phyloP scores from a whole-genome alignment of 1,140 invertebrate species.

The Helicoverpa armigera region DNA sequence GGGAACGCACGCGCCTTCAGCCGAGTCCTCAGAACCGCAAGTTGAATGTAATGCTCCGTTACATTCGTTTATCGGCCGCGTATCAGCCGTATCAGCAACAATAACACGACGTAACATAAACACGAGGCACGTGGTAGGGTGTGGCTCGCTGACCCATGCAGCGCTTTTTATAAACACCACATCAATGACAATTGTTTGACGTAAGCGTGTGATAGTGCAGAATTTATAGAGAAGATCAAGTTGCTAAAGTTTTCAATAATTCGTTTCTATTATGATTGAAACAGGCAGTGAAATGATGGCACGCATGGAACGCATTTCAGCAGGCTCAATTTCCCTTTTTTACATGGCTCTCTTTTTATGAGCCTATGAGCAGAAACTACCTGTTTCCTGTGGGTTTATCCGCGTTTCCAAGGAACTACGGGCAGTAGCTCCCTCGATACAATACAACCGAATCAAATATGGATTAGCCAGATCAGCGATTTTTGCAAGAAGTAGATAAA shows the following conservation, averaged over 20 bases:
- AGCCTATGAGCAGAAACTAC: no score
- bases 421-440: no score
- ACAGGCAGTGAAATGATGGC: no score
- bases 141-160: conserved; percentile 44
- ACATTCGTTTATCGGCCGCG: not conserved
- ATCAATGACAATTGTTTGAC: conserved; percentile 30
- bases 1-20: not conserved
- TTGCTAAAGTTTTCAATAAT: not conserved
- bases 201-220: not conserved
- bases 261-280: not conserved
- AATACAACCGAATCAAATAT: no score
- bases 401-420: no score
- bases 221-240: not conserved
- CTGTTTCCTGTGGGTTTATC: no score
- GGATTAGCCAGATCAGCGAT: no score
- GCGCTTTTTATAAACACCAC: conserved; percentile 36
- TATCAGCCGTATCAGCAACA: conserved; percentile 18
- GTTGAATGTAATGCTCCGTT: not conserved
- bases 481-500: no score
- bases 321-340: no score
- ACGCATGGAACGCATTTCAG: no score
- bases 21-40: not conserved
- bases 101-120: conserved; percentile 27
- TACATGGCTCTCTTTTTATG: no score
- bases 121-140: conserved; percentile 22